Percentiles rank a stretch among this genome's conserved stretches.
phyloP scores from a whole-genome alignment of 2,888 invertebrate species.

The Poecilobothrus nobilitatus region DNA sequence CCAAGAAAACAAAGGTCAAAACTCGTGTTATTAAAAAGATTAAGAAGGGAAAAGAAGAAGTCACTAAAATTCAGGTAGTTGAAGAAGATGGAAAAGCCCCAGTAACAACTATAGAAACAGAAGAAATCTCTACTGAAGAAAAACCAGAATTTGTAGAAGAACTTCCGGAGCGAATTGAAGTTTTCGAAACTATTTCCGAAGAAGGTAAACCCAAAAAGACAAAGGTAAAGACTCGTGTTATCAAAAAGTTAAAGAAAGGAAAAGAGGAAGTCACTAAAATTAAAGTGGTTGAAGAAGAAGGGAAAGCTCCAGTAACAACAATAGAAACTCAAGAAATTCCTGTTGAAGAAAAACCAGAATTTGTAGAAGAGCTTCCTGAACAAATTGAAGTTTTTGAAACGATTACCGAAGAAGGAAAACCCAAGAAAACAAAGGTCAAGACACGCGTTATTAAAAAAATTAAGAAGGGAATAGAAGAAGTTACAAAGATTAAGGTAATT shows the following conservation, averaged over 20 bases:
- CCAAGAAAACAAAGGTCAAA: conserved; percentile 33
- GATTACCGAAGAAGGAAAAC: conserved; percentile 23
- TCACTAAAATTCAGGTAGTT: conserved; percentile 40
- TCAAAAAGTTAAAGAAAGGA: conserved; percentile 30
- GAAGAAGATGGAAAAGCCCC: conserved; percentile 40
- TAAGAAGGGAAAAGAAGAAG: conserved; percentile 37
- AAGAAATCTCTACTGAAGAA: conserved; percentile 29
- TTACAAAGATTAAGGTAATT: conserved; percentile 29
- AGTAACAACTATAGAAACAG: conserved; percentile 30
- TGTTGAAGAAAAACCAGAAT: conserved; percentile 22
- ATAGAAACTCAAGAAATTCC: conserved; percentile 31
- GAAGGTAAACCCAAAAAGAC: conserved; percentile 32
- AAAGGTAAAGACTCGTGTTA: conserved; percentile 33
- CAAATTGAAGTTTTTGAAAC: conserved; percentile 18
- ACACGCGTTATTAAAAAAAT: conserved; percentile 27
- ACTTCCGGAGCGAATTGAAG: conserved; percentile 24
- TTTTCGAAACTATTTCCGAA: conserved; percentile 29
- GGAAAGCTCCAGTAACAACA: conserved; percentile 34
- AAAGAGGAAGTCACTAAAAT: conserved; percentile 35
- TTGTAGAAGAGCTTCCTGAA: conserved; percentile 36
- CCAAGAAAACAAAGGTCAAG: conserved; percentile 30
- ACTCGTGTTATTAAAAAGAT: conserved; percentile 36
- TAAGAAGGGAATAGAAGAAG: conserved; percentile 26
- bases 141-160: conserved; percentile 24
- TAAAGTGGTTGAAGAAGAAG: conserved; percentile 27